Percentiles rank a stretch among this genome's conserved stretches.
These are phyloP conservation scores for Oconnorella tubifera DNA, from an alignment of 2,888 invertebrate species.

Conservation along the genomic window DNA sequence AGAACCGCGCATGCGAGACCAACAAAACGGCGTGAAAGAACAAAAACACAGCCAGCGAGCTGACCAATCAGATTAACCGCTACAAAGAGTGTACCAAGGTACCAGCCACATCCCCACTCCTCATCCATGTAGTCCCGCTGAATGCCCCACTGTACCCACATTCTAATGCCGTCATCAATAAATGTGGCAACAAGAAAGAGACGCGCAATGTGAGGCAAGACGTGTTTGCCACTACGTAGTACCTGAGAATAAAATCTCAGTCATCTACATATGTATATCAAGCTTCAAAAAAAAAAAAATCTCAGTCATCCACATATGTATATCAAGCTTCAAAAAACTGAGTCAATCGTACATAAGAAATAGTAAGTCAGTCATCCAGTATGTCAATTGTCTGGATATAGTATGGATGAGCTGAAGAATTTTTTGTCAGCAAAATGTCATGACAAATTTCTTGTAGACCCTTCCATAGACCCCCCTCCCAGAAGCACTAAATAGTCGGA, in stretches of 20 bases:
- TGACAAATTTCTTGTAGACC: too few species aligned
- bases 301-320: too few species aligned
- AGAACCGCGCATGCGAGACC: conserved; percentile 70
- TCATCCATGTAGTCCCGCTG: conserved; percentile 94
- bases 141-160: conserved; percentile 99
- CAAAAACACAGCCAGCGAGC: conserved; percentile 92
- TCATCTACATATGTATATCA: too few species aligned
- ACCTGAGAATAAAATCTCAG: conserved; percentile 64
- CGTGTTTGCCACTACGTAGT: conserved; percentile 78
- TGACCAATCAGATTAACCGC: conserved; percentile 92
- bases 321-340: too few species aligned
- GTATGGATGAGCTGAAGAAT: too few species aligned
- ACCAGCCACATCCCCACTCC: conserved; percentile 88
- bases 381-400: too few species aligned
- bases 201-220: conserved; percentile 90
- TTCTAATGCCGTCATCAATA: conserved; percentile 95
- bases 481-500: too few species aligned
- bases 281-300: too few species aligned
- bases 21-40: conserved; percentile 85
- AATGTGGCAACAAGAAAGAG: conserved; percentile 97
- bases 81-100: conserved; percentile 93
- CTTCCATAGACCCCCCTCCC: too few species aligned
- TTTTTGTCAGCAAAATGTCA: too few species aligned
- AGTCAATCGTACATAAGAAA: too few species aligned
- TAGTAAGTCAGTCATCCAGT: too few species aligned